phyloP scores from a whole-genome alignment of 2,113 vertebrate genomes.

The Callithrix jacchus region DNA sequence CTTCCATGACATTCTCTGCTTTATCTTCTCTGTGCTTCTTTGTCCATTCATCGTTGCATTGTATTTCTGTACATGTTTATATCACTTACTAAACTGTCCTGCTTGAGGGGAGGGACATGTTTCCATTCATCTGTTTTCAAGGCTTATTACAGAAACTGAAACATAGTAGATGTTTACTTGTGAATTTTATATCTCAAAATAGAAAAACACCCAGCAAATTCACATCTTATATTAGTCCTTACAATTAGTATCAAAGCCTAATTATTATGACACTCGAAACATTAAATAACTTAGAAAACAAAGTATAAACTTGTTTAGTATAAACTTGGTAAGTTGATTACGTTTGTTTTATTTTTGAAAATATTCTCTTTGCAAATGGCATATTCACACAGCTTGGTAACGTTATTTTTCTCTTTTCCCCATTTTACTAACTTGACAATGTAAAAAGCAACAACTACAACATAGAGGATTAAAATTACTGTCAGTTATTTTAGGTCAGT shows the following conservation, averaged over 20 bases:
- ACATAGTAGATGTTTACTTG: background rate
- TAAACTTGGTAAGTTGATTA: background rate
- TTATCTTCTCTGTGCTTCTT: background rate
- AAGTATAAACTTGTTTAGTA: background rate
- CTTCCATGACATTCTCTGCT: background rate
- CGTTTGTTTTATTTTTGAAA: background rate
- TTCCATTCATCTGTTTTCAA: slow-evolving; percentile 32
- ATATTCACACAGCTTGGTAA: background rate
- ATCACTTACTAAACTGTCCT: background rate
- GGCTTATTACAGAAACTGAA: background rate
- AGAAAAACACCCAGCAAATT: background rate
- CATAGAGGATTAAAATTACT: background rate
- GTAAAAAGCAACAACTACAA: background rate
- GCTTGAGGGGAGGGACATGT: background rate
- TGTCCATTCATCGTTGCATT: background rate
- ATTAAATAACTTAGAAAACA: slow-evolving; percentile 12
- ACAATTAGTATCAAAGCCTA: slow-evolving; percentile 16
- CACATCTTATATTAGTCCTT: slow-evolving; percentile 12
- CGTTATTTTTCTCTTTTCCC: background rate
- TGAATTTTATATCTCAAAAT: background rate
- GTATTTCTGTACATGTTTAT: background rate
- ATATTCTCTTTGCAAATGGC: background rate
- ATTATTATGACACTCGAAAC: background rate
- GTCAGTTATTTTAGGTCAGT: background rate
- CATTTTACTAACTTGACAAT: background rate